Evolutionary conservation across 35 echinoderm and acorn worm genomes (phyloP).

Genomic region (Patiria miniata): DNA sequence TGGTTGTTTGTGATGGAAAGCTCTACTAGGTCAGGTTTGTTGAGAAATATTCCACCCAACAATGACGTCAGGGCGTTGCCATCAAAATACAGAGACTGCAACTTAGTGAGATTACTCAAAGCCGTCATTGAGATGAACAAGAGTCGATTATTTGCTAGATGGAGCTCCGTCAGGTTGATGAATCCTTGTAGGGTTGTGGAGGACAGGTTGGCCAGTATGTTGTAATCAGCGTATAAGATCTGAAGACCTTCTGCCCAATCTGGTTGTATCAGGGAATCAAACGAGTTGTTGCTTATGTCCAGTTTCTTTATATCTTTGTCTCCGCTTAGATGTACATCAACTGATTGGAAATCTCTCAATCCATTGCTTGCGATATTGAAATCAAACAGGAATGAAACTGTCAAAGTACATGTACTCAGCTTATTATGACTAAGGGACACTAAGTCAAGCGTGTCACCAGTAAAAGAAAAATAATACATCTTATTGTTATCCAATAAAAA

Average conservation of each 20-base stretch:
- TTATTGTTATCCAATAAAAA: not conserved
- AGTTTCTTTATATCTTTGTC: not conserved
- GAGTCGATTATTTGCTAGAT: conserved; percentile 7
- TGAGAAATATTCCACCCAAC: conserved; percentile 5
- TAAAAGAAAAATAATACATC: not conserved
- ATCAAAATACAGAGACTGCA: not conserved
- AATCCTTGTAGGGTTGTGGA: conserved; percentile 11
- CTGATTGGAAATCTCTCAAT: not conserved
- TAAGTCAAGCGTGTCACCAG: not conserved
- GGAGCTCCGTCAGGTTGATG: not conserved
- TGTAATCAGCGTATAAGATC: not conserved
- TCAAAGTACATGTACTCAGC: not conserved
- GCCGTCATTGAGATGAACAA: not conserved
- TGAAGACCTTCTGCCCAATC: not conserved
- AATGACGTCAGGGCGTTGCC: conserved; percentile 5
- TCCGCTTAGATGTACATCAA: not conserved
- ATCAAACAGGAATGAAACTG: not conserved
- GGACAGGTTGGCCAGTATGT: not conserved
- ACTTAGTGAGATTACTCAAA: not conserved
- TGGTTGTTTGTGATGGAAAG: conserved; percentile 16
- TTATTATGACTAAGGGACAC: not conserved
- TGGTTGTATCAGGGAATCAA: conserved; percentile 12
- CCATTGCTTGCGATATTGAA: not conserved
- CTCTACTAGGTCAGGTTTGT: not conserved
- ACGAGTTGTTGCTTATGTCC: not conserved